A percentile compares a stretch with the other conserved stretches of the same genome.
phyloP scores from a whole-genome alignment of 92 coral and sea anemone genomes.

The Zoanthus sansibaricus region DNA sequence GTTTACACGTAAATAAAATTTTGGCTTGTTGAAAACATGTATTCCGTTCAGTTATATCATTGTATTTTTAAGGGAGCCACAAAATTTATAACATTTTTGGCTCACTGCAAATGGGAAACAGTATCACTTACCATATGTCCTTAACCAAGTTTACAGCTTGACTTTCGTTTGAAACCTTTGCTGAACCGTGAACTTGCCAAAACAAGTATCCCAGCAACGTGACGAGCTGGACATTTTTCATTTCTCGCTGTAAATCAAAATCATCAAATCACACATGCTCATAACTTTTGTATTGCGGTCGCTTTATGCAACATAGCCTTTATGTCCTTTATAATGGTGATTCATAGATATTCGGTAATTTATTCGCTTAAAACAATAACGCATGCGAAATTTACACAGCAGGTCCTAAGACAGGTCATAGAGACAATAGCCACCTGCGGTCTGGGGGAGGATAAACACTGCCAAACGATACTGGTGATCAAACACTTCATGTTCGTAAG shows the following conservation, averaged over 20 bases:
- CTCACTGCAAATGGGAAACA: not conserved
- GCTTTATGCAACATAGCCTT: not conserved
- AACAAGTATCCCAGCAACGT: not conserved
- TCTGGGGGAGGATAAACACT: conserved; percentile 10
- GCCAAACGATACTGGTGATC: not conserved
- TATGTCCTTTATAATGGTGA: conserved; percentile 7
- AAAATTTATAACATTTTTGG: not conserved
- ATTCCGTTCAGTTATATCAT: not conserved
- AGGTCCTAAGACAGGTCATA: conserved; percentile 31
- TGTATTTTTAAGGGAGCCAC: not conserved
- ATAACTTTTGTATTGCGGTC: not conserved
- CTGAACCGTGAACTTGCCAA: conserved; percentile 6
- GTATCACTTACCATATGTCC: conserved; percentile 25
- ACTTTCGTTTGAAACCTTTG: conserved; percentile 27
- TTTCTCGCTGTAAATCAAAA: not conserved
- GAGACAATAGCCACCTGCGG: conserved; percentile 33
- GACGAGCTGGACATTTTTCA: not conserved
- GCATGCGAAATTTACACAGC: conserved; percentile 36
- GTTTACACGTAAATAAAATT: not conserved
- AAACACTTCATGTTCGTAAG: not conserved
- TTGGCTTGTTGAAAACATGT: not conserved
- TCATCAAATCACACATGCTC: not conserved
- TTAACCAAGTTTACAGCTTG: conserved; percentile 40
- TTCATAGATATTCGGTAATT: conserved; percentile 13
- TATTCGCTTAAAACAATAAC: conserved; percentile 15